phyloP scores from a whole-genome alignment of 2,888 invertebrate species.

The Polyommatus icarus region DNA sequence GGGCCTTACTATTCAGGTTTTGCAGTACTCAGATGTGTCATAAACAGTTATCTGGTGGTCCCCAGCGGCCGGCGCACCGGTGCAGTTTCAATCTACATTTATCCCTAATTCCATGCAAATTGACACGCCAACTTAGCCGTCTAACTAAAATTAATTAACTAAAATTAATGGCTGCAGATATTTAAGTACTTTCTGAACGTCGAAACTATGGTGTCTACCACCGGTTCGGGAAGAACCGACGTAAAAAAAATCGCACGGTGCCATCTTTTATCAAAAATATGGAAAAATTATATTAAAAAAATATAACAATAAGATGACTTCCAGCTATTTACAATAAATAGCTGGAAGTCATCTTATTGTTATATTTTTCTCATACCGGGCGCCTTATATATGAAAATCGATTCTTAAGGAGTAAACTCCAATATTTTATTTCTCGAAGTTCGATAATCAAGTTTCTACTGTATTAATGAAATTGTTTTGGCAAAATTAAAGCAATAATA shows the following conservation, averaged over 20 bases:
- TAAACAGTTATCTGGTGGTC: background rate
- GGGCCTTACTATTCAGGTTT: background rate
- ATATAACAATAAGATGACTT: too few species aligned
- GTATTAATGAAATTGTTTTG: background rate
- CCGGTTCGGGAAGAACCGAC: too few species aligned
- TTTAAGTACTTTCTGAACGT: background rate
- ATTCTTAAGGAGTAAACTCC: too few species aligned
- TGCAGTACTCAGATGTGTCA: background rate
- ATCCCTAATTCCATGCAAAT: background rate
- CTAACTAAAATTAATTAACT: background rate
- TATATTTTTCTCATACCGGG: too few species aligned
- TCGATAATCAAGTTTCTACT: background rate
- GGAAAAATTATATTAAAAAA: too few species aligned
- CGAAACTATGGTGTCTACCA: background rate
- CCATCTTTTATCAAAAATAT: background rate
- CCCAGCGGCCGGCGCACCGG: background rate
- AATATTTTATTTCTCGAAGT: background rate
- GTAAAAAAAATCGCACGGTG: background rate
- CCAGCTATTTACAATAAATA: too few species aligned
- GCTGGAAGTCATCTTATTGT: too few species aligned
- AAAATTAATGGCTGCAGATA: conserved; percentile 3
- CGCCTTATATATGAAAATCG: too few species aligned
- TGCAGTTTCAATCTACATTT: background rate
- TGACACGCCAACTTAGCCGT: background rate
- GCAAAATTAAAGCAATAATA: background rate